A percentile compares a stretch with the other conserved stretches of the same genome.
phyloP scores from a whole-genome alignment of 1,140 invertebrate species.

The Pseudoatta argentina region DNA sequence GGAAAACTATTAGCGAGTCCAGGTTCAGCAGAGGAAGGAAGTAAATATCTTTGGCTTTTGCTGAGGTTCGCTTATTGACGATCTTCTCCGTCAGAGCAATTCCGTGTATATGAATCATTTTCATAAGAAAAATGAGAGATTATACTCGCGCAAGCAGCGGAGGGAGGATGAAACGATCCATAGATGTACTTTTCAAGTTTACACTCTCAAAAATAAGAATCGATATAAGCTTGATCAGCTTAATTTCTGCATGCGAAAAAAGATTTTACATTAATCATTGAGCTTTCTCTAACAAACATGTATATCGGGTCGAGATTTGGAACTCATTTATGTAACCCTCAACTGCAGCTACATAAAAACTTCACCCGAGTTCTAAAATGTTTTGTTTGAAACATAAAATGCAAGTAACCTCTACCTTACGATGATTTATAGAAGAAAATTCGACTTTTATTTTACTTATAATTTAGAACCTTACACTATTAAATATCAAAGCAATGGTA shows the following conservation, averaged over 20 bases:
- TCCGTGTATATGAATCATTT: constrained; percentile 47
- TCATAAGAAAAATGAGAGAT: constrained; percentile 25
- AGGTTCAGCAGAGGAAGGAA: constrained; percentile 50
- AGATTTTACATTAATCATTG: neutral
- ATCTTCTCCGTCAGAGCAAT: neutral
- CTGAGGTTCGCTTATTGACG: constrained; percentile 59
- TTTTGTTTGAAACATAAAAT: no score
- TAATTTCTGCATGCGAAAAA: constrained; percentile 1
- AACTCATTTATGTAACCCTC: neutral
- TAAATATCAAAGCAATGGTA: no score
- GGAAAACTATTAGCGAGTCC: constrained; percentile 67
- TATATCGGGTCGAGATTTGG: neutral
- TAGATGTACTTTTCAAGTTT: constrained; percentile 20
- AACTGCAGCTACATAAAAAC: no score
- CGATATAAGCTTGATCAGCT: constrained; percentile 9
- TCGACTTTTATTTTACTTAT: no score
- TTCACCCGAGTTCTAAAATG: no score
- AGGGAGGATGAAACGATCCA: neutral
- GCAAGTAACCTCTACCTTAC: no score
- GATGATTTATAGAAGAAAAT: no score
- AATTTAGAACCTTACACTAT: no score
- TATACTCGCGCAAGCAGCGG: neutral
- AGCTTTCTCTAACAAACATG: neutral
- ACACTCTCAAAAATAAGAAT: neutral
- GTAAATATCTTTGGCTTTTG: constrained; percentile 50